Percentiles rank a stretch among this genome's conserved stretches.
Conservation (phyloP, 2,113 vertebrate species). For the Jaculus jaculus region DNA sequence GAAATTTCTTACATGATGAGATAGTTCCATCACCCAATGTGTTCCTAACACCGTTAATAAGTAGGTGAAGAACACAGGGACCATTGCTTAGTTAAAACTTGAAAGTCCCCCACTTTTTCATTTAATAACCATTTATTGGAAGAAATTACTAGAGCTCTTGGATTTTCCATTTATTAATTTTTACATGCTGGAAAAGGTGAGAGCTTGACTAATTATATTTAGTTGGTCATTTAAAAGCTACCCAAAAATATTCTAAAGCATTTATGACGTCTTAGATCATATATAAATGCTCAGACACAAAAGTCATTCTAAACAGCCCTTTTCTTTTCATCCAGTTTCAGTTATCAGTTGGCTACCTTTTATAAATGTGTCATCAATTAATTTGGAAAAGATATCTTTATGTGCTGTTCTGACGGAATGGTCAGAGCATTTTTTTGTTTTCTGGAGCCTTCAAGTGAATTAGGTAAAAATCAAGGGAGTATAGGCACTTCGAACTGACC, state of each 20-base stretch:
- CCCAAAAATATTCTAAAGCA: conserved; percentile 12
- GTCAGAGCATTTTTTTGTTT: neutral
- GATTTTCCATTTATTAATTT: conserved; percentile 44
- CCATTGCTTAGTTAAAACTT: neutral
- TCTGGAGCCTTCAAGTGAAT: neutral
- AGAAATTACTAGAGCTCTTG: neutral
- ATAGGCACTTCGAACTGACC: neutral
- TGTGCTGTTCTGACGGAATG: conserved; percentile 36
- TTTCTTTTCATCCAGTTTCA: neutral
- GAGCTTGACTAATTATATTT: conserved; percentile 31
- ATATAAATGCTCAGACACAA: neutral
- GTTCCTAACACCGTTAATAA: neutral
- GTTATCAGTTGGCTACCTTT: neutral
- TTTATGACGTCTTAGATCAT: neutral
- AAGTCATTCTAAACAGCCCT: neutral
- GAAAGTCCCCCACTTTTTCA: neutral
- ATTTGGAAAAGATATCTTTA: conserved; percentile 21
- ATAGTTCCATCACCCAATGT: neutral
- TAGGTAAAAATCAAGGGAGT: neutral
- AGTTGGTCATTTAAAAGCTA: conserved; percentile 21
- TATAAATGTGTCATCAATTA: neutral
- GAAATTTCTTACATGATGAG: neutral
- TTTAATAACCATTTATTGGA: conserved; percentile 10
- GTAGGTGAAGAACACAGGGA: neutral
- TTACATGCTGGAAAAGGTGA: neutral